Base-by-base conservation (phyloP, 2,113 vertebrate species). In the Phycodurus eques region DNA sequence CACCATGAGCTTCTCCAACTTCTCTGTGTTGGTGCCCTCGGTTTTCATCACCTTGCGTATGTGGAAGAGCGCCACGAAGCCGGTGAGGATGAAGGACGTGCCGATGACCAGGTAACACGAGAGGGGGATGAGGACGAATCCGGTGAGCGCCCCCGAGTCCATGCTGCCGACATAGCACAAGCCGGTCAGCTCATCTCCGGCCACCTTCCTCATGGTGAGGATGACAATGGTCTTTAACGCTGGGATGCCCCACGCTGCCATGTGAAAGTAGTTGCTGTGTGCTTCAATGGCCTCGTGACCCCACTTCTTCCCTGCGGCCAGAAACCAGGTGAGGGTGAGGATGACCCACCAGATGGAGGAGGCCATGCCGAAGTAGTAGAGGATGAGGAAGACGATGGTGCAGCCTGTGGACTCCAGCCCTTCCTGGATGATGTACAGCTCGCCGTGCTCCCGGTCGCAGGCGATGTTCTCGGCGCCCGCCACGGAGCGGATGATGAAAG, bases 361-460 rank as follows among this genome's bases (percentile, higher is more conserved):
- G 78, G 98, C 98, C 98, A 99, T 99, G 72, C 97, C 97, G 0
- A 98, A 99, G 89, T 99, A 99, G 89, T 98, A 99, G 69, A 99
- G 94, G 79, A 99, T 93, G 76, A 99, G 94, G 88, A 99, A 99
- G 89, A 98, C 96, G 0, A 98, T 95, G 60, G 97, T 98, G 92
- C 98, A 99, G 73, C 96, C 96, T 0, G 96, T 97, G 80, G 95
- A 98, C 89, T 99, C 96, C 85, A 98, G 90, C 3, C 97, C 98
- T 76, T 98, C 97, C 85, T 97, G 96, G 90, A 99, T 98, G 89
- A 99, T 92, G 76, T 98, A 98, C 31, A 94, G 93, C 76, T 95
- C 94, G 0, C 97, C 96, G 0, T 96, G 93, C 88, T 98, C 96
- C 31, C 95, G 93, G 92, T 98, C 96, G 0, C 98, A 99, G 46